Evolutionary conservation across 2,888 invertebrate genomes (phyloP).

Genomic region (Drosophila falleni): DNA sequence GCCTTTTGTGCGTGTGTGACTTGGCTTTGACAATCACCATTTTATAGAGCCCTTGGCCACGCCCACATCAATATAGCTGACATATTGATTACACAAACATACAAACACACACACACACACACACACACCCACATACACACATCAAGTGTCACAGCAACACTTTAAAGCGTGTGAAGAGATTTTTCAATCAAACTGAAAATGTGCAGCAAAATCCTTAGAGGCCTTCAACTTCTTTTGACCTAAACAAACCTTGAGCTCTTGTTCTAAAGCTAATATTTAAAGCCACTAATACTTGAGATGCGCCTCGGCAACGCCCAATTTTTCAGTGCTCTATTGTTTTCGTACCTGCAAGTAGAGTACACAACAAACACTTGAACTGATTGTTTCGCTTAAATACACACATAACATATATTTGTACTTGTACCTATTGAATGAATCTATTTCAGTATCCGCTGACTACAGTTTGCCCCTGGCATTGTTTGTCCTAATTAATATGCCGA

Average conservation of each 20-base stretch:
- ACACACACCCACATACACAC: conserved; percentile 4
- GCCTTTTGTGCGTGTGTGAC: conserved; percentile 26
- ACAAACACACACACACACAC: conserved; percentile 6
- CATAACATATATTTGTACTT: not conserved
- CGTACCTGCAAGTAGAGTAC: conserved; percentile 3
- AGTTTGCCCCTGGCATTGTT: conserved; percentile 35
- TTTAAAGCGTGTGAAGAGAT: conserved; percentile 21
- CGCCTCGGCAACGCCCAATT: conserved; percentile 5
- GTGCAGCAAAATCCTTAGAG: conserved; percentile 6
- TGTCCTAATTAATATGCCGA: conserved; percentile 53
- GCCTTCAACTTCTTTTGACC: conserved; percentile 19
- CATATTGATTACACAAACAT: conserved; percentile 25
- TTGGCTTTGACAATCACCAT: conserved; percentile 57
- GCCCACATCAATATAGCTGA: conserved; percentile 33
- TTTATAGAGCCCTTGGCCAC: conserved; percentile 38
- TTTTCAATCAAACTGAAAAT: conserved; percentile 40
- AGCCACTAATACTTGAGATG: not conserved
- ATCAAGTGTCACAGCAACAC: conserved; percentile 3
- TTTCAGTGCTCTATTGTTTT: not conserved
- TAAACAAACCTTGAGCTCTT: conserved; percentile 22
- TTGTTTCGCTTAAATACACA: conserved; percentile 16
- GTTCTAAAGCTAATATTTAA: conserved; percentile 50
- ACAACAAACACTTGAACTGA: conserved; percentile 14
- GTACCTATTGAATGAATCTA: conserved; percentile 20
- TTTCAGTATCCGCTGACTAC: conserved; percentile 1